Evolutionary conservation across 2,113 vertebrate genomes (phyloP).

Genomic region (Pundamilia nyererei): DNA sequence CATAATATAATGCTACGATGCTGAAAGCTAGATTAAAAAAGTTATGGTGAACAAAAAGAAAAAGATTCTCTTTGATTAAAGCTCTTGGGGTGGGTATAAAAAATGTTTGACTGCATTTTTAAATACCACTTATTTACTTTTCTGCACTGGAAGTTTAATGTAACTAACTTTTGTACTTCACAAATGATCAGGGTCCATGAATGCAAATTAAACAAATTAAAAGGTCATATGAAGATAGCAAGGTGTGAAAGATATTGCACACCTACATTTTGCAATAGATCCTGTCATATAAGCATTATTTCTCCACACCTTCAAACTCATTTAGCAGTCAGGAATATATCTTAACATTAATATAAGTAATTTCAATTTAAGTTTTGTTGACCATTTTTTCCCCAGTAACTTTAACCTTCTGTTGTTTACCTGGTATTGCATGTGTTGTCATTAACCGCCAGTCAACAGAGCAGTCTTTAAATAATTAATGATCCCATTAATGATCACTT

Average conservation of each 20-base stretch:
- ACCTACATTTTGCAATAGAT: not conserved
- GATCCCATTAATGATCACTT: not conserved
- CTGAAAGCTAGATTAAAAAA: not conserved
- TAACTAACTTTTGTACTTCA: not conserved
- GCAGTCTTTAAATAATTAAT: conserved; percentile 44
- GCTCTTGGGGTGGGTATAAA: not conserved
- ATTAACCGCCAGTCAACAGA: not conserved
- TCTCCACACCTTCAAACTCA: not conserved
- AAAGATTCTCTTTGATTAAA: not conserved
- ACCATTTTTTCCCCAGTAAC: not conserved
- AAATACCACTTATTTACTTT: not conserved
- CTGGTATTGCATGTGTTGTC: not conserved
- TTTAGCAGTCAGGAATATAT: not conserved
- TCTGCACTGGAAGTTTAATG: not conserved
- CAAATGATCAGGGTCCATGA: not conserved
- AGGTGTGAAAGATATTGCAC: not conserved
- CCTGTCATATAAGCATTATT: not conserved
- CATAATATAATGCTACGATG: not conserved
- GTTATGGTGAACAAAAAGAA: not conserved
- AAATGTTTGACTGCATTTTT: not conserved
- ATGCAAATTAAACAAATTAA: not conserved
- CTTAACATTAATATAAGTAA: not conserved
- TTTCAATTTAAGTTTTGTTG: not conserved
- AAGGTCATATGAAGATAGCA: not conserved
- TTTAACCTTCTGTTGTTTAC: not conserved